phyloP scores from a whole-genome alignment of 2,113 vertebrate genomes.

The Sisor rabdophorus region DNA sequence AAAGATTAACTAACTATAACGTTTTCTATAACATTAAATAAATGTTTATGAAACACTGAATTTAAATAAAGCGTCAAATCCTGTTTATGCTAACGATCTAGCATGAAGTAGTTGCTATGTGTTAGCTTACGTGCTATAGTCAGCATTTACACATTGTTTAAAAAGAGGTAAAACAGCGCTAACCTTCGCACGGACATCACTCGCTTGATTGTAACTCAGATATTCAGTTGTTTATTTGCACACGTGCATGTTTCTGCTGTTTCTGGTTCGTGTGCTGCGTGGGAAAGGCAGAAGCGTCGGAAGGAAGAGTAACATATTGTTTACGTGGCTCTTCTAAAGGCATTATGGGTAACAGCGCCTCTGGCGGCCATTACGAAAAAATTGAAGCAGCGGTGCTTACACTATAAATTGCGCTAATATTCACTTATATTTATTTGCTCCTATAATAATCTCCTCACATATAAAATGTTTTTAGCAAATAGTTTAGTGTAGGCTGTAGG shows the following conservation, averaged over 20 bases:
- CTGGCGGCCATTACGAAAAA: background rate
- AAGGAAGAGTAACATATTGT: conserved; percentile 23
- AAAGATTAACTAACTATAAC: too few relatives aligned
- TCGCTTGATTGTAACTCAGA: background rate
- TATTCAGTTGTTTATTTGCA: background rate
- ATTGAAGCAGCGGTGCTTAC: too few relatives aligned
- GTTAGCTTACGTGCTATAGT: background rate
- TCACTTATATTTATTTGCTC: too few relatives aligned
- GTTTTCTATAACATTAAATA: background rate
- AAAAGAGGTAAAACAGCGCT: background rate
- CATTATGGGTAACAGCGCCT: conserved; percentile 62
- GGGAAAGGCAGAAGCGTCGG: background rate
- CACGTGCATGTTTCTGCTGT: background rate
- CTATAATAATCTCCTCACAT: too few relatives aligned
- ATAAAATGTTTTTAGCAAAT: too few relatives aligned
- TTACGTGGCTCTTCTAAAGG: conserved; percentile 66
- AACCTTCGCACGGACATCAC: conserved; percentile 16
- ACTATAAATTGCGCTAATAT: too few relatives aligned
- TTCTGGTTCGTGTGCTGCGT: background rate
- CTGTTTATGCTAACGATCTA: background rate
- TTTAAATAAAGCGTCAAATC: background rate
- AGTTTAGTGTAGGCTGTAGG: too few relatives aligned
- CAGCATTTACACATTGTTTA: background rate
- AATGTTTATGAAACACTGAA: background rate
- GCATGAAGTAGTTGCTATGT: background rate